Conservation (phyloP, 2,113 vertebrate genomes). For the Phocoena sinus region DNA sequence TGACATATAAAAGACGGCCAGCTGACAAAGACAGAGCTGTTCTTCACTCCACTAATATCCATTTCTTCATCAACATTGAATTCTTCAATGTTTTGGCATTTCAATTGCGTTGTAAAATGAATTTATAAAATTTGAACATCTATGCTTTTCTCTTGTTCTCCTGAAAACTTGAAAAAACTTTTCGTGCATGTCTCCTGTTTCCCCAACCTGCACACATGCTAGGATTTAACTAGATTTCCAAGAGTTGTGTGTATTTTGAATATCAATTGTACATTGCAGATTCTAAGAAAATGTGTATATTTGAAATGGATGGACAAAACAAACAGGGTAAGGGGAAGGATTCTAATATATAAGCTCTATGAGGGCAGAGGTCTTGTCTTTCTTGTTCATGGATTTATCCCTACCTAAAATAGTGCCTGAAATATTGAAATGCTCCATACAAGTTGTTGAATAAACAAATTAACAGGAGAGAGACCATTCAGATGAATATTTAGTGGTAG, state of each 20-base stretch:
- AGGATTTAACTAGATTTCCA: conserved; percentile 21
- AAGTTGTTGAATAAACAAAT: neutral
- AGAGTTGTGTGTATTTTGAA: conserved; percentile 23
- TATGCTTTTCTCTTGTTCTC: conserved; percentile 67
- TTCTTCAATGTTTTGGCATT: conserved; percentile 78
- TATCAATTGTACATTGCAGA: neutral
- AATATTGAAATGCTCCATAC: neutral
- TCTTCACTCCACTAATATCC: conserved; percentile 76
- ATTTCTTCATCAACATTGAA: conserved; percentile 80
- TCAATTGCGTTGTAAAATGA: conserved; percentile 80
- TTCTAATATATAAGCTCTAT: neutral
- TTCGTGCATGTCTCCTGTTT: neutral
- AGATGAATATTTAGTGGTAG: neutral
- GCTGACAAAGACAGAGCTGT: conserved; percentile 79
- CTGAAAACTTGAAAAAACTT: conserved; percentile 60
- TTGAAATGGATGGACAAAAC: neutral
- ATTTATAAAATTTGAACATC: conserved; percentile 77
- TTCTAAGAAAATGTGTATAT: neutral
- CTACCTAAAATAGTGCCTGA: neutral
- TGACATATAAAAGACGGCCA: conserved; percentile 78
- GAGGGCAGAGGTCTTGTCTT: neutral
- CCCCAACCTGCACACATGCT: neutral
- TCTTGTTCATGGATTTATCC: neutral
- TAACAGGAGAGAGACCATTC: neutral
- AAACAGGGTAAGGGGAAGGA: neutral